Evolutionary conservation across 2,888 invertebrate genomes (phyloP), one percentile per base, ranked within the genome.

Genomic region (Pheosia gnoma): DNA sequence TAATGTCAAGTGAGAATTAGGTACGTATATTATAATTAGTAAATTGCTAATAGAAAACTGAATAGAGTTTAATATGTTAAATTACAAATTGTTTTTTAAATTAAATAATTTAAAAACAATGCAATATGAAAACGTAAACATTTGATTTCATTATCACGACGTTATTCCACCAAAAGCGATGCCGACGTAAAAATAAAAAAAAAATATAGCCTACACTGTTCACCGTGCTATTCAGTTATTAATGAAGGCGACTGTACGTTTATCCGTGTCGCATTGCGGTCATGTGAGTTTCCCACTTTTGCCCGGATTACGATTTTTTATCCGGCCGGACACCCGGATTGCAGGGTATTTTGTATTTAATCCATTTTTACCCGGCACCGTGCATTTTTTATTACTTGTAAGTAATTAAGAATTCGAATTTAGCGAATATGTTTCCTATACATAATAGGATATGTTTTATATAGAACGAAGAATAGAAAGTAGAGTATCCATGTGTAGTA

Each of bases 261-360:
- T 62, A 58, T 38, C 70, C 60, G 67, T 78, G 83, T 81, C 83
- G 83, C 83, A 83, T 70, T 83, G 83, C 83, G 81, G 83, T 74
- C 73, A 74, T 67, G 71, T 75, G 72, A 70, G 70, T 71, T 72
- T 66, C 60, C 70, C 73, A 76, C 72, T 77, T 77, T 76, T 70
- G 65, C 60, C 51, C 62, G 73, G 74, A 74, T 78, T 79, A 80
- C 70, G 67, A 43, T 72, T 71, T 80, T 81, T 77, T 78, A 75
- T 72, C 71, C 68, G 61, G 53, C 61, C 66, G 63, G 59, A 71
- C 63, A 69, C 74, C 63, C 65, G 59, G 62, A 65, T 64, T 53
- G 45, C 38, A 45, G 51, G 56, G 61, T 64, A 68, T 71, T 65
- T 43, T 59, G 65, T 60, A 59, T 71, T 71, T 63, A 66, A 72